Percentiles rank a stretch among this genome's conserved stretches.
phyloP scores from a whole-genome alignment of 2,888 invertebrate genomes.

The Hedya salicella region DNA sequence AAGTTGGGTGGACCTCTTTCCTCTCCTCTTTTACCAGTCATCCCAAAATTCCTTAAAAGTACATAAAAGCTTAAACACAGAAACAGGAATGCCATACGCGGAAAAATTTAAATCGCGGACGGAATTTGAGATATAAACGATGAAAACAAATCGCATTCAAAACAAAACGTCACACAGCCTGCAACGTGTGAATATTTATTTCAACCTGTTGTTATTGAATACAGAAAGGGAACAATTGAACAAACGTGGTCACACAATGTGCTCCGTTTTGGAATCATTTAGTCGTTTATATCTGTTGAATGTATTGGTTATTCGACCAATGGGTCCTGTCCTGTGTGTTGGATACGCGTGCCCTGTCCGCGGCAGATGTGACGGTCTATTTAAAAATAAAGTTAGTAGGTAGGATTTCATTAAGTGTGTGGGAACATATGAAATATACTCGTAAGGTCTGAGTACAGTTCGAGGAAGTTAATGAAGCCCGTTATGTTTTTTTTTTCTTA shows the following conservation, averaged over 20 bases:
- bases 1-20: too few species aligned
- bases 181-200: conserved; percentile 16
- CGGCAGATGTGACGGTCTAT: conserved; percentile 16
- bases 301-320: conserved; percentile 2
- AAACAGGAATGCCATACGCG: too few species aligned
- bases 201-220: conserved; percentile 19
- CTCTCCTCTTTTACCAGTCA: too few species aligned
- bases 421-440: neutral
- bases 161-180: conserved; percentile 19
- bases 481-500: too few species aligned
- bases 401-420: conserved; percentile 1
- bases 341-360: conserved; percentile 19
- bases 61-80: too few species aligned
- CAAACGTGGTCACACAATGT: neutral
- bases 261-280: neutral
- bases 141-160: neutral
- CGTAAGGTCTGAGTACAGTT: too few species aligned
- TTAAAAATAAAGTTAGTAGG: neutral
- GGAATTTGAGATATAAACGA: neutral
- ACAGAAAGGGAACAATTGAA: conserved; percentile 2
- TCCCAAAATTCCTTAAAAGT: too few species aligned
- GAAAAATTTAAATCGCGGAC: too few species aligned
- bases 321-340: neutral
- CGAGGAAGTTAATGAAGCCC: neutral
- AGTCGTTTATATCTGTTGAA: neutral